Conservation (phyloP, 2,113 vertebrate species). For the Poeciliopsis prolifica region DNA sequence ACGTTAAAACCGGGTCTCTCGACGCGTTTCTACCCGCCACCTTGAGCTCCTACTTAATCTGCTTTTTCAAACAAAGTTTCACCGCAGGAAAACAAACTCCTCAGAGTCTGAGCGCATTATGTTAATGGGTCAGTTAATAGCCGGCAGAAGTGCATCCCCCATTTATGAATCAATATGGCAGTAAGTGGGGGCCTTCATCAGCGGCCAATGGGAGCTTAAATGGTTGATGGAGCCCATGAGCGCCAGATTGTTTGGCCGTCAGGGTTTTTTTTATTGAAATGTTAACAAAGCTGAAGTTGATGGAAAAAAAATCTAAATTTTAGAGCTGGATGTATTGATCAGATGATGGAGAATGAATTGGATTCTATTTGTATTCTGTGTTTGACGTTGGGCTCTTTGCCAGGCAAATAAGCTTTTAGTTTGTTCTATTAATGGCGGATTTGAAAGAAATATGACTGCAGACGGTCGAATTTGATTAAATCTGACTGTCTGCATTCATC, state of each 20-base stretch:
- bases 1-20: background rate
- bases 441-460: no score
- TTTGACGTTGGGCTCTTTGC: background rate
- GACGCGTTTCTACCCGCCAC: background rate
- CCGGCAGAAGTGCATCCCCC: constrained; percentile 17
- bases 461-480: background rate
- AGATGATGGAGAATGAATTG: background rate
- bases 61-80: constrained; percentile 7
- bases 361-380: background rate
- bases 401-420: background rate
- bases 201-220: constrained; percentile 20
- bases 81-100: constrained; percentile 8
- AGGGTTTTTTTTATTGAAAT: background rate
- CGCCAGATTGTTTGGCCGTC: constrained; percentile 5
- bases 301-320: background rate
- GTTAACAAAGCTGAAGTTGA: background rate
- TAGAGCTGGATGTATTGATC: background rate
- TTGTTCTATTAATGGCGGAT: background rate
- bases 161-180: constrained; percentile 49
- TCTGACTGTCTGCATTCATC: no score
- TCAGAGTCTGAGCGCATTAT: constrained; percentile 20
- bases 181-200: constrained; percentile 20
- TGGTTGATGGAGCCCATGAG: background rate
- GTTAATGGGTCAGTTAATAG: constrained; percentile 51
- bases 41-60: background rate